Evolutionary conservation across 2,888 invertebrate species (phyloP).

Genomic region (Tenodera sinensis): DNA sequence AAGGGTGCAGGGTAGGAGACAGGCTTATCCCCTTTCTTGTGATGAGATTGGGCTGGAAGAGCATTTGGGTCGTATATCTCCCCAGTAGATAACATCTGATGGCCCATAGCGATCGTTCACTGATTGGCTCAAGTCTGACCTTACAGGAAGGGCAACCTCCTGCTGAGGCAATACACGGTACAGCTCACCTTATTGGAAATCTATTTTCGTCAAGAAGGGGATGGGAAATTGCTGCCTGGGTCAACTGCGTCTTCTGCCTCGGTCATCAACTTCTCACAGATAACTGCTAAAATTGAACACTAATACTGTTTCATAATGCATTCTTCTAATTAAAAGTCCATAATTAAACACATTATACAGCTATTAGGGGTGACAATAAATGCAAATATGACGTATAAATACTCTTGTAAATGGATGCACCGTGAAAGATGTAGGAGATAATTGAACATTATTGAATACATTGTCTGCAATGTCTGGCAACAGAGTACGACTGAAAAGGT

Average conservation of each 20-base stretch:
- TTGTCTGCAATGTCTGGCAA: too few species aligned
- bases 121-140: not conserved
- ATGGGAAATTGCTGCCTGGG: not conserved
- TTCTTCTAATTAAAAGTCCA: too few species aligned
- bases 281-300: too few species aligned
- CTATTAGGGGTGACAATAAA: too few species aligned
- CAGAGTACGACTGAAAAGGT: too few species aligned
- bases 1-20: not conserved
- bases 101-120: not conserved
- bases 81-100: not conserved
- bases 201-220: not conserved
- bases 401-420: too few species aligned
- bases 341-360: too few species aligned
- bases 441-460: too few species aligned
- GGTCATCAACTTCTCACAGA: too few species aligned
- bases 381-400: too few species aligned
- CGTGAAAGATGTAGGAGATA: too few species aligned
- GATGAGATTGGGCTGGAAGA: not conserved
- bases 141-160: not conserved
- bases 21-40: not conserved
- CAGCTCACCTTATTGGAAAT: not conserved
- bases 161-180: not conserved
- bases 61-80: not conserved
- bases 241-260: not conserved
- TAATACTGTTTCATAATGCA: too few species aligned